Conservation (phyloP, 2,888 invertebrate genomes). For the Agonopterix alstromeriana region DNA sequence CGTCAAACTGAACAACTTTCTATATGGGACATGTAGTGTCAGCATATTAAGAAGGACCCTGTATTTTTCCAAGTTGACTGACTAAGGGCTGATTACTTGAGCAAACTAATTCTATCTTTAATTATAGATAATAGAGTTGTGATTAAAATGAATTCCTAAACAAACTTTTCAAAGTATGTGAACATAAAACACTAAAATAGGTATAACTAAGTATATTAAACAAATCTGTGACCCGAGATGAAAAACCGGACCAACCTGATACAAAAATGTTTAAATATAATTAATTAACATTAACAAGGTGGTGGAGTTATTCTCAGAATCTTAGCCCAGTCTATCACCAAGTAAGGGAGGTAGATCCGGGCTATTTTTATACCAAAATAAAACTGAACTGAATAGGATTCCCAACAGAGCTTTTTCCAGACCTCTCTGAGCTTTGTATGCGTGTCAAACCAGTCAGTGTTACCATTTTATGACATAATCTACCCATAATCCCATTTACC, state of each 20-base stretch:
- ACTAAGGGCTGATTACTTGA: too few species aligned
- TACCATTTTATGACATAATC: conserved; percentile 1
- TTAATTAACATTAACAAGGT: conserved; percentile 8
- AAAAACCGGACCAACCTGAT: conserved; percentile 35
- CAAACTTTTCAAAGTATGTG: too few species aligned
- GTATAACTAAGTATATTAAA: background rate
- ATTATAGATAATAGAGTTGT: too few species aligned
- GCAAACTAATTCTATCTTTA: too few species aligned
- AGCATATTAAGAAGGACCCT: too few species aligned
- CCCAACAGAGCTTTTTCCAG: background rate
- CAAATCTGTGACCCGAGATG: background rate
- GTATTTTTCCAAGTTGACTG: too few species aligned
- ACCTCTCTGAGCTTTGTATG: conserved; percentile 3
- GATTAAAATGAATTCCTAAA: too few species aligned
- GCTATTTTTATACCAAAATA: conserved; percentile 44
- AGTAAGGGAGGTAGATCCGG: background rate
- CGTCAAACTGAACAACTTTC: too few species aligned
- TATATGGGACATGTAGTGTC: too few species aligned
- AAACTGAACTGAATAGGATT: conserved; percentile 12
- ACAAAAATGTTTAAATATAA: conserved; percentile 18
- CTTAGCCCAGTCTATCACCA: background rate
- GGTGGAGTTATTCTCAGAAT: conserved; percentile 10
- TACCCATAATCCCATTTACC: background rate
- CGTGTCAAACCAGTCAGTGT: conserved; percentile 8
- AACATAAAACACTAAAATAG: background rate